A percentile compares a stretch with the other conserved stretches of the same genome.
These are phyloP conservation scores for Ovis aries DNA, from an alignment of 2,113 vertebrate species.

Conservation along the genomic window ARS-UI_Ramb_v3.0 NC_056066.1:56507001-56507500, in stretches of 20 bases:
- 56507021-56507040: not conserved
- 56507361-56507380: not conserved
- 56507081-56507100: not conserved
- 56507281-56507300: not conserved
- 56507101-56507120: not conserved
- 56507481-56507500: not conserved
- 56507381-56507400: too few species aligned
- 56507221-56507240: not conserved
- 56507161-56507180: not conserved
- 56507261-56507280: not conserved
- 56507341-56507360: not conserved
- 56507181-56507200: not conserved
- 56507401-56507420: not conserved
- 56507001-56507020: rapidly evolving
- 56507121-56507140: not conserved
- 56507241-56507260: not conserved
- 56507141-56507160: not conserved
- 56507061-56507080: not conserved
- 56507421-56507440: not conserved
- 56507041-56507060: not conserved
- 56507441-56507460: not conserved
- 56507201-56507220: not conserved
- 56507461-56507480: not conserved
- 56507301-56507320: not conserved
- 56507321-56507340: not conserved